Percentiles rank a stretch among this genome's conserved stretches.
phyloP scores from a whole-genome alignment of 2,888 invertebrate species.

The Aricia artaxerxes region DNA sequence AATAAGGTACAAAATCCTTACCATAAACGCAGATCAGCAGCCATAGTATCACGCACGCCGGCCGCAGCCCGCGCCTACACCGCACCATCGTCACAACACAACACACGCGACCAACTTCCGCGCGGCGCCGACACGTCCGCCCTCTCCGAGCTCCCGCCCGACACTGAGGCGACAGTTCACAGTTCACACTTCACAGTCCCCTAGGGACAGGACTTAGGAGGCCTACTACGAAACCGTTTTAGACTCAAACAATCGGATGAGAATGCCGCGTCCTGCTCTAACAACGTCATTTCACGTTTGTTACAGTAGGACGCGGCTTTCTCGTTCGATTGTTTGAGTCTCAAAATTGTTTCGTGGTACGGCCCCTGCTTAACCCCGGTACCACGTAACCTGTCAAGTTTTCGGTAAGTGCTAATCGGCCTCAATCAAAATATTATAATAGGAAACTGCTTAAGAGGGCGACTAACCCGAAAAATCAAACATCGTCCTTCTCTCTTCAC shows the following conservation, averaged over 20 bases:
- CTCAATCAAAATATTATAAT: neutral
- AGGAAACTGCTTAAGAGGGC: neutral
- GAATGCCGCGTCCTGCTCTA: too few species aligned
- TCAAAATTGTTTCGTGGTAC: too few species aligned
- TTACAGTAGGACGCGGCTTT: too few species aligned
- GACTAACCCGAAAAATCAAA: too few species aligned
- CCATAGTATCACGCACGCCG: conserved; percentile 65
- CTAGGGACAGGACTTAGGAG: too few species aligned
- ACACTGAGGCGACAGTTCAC: conserved; percentile 47
- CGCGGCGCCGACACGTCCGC: conserved; percentile 49
- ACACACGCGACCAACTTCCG: conserved; percentile 51
- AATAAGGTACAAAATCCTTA: conserved; percentile 51
- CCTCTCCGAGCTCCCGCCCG: conserved; percentile 55
- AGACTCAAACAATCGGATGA: too few species aligned
- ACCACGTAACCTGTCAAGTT: conserved; percentile 9
- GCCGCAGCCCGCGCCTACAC: conserved; percentile 58
- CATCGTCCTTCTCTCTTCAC: too few species aligned
- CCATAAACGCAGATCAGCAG: conserved; percentile 70
- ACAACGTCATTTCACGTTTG: too few species aligned
- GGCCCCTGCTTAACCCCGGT: neutral
- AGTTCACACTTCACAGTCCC: too few species aligned
- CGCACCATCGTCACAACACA: conserved; percentile 51
- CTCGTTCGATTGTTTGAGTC: too few species aligned
- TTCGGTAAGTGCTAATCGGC: neutral
- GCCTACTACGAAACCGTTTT: too few species aligned